Evolutionary conservation across 2,797 vertebrate genomes (phyloP), one percentile per base, ranked within the genome.

Genomic region (Acrocephalus scirpaceus): DNA sequence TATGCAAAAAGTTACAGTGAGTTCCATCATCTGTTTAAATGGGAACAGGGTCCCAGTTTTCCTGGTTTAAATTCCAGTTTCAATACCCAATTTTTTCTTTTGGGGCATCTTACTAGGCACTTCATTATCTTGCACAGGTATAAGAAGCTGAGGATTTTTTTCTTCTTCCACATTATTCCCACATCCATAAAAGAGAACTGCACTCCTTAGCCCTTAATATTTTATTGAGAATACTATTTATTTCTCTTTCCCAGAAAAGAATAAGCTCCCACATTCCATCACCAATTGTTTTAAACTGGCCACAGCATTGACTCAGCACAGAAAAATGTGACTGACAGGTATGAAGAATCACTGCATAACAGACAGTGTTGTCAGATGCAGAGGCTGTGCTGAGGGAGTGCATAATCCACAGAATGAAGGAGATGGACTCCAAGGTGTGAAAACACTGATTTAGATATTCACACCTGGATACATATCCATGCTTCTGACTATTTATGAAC

Each of bases 281-380:
- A 6, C 6, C 5, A 8, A 2, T 22, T 90, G 65, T 70, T 70
- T 64, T 8, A 5, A 88, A 61, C 18, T 84, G 32, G 32, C 12
- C 66, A n/a, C 27, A 67, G 54, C 30, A 74, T 4, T 78, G 30
- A 45, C 27, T 86, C 58, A 48, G 67, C 40, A 61, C 42, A 90
- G 69, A 57, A 86, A 79, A 67, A 78, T 7, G 11, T 27, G 30
- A 76, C 61, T 69, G 76, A 20, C 32, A 69, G 38, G 25, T 84
- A 42, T 65, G 56, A 66, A 79, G 36, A 85, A 76, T 58, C 58
- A 50, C 42, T 34, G 32, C 13, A 8, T 18, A 81, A 38, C 54
- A 42, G 0, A 1, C 8, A 29, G 0, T 5, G 44, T 23, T 36
- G n/a, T 19, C 0, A 0, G 26, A 64, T 47, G 3, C 73, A 74